Conservation (phyloP, 1,140 invertebrate genomes). For the Trachelipus rathkii region DNA sequence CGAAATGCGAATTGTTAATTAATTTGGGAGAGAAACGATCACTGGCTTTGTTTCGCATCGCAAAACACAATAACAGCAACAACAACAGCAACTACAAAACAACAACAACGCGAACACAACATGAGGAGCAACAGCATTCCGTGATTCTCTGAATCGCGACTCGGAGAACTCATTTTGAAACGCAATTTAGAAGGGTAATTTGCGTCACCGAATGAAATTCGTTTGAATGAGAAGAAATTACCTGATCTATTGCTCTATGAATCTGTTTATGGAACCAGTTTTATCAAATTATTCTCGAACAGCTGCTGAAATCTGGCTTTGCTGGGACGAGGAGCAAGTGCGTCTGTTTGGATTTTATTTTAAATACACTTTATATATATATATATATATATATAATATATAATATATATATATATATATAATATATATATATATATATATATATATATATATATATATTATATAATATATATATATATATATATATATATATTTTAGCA, state of each 20-base stretch:
- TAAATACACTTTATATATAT: too few species aligned
- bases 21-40: not conserved
- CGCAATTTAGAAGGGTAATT: not conserved
- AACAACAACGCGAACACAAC: too few species aligned
- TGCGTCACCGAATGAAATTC: not conserved
- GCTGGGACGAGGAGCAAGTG: too few species aligned
- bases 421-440: not conserved
- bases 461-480: conserved; percentile 14
- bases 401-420: not conserved
- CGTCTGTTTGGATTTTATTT: too few species aligned
- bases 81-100: too few species aligned
- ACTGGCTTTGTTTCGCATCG: conserved; percentile 1
- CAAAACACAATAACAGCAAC: not conserved
- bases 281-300: too few species aligned
- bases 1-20: not conserved
- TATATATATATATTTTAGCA: too few species aligned
- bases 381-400: too few species aligned
- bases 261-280: conserved; percentile 2
- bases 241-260: not conserved
- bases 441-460: conserved; percentile 15
- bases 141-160: not conserved
- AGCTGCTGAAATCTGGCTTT: too few species aligned
- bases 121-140: not conserved
- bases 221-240: not conserved
- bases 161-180: conserved; percentile 1